Percentiles rank a stretch among this genome's conserved stretches.
These are phyloP conservation scores for Lycocerus yunnanus DNA, from an alignment of 2,888 invertebrate genomes.

Conservation along the genomic window DNA sequence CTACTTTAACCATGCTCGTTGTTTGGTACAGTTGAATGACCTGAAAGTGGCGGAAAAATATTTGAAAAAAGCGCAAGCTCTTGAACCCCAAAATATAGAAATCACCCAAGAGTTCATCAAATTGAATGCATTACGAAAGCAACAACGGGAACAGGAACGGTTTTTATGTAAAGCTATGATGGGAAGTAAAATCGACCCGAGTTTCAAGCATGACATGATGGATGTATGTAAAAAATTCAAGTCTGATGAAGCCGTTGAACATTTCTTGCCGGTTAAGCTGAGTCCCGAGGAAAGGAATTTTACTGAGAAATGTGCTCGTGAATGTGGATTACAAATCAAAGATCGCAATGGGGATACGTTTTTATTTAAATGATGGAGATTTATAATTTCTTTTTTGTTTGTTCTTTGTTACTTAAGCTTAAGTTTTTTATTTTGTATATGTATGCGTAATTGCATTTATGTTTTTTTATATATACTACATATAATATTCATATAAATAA, in stretches of 20 bases:
- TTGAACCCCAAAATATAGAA: conserved; percentile 61
- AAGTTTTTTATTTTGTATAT: no score
- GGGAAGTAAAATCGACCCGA: background rate
- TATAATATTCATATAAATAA: no score
- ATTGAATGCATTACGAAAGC: conserved; percentile 52
- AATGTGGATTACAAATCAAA: background rate
- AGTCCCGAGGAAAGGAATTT: background rate
- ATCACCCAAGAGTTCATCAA: conserved; percentile 61
- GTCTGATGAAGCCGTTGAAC: background rate
- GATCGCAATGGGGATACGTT: background rate
- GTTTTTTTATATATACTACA: no score
- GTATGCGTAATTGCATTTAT: no score
- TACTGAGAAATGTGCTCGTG: background rate
- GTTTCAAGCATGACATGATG: background rate
- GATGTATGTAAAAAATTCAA: background rate
- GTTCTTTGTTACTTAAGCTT: no score
- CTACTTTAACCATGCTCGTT: background rate
- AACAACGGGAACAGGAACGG: conserved; percentile 26
- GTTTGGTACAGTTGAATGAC: conserved; percentile 6
- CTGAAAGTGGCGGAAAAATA: conserved; percentile 60
- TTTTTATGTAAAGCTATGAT: background rate
- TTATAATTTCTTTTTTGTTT: no score
- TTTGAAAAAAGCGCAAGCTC: conserved; percentile 59
- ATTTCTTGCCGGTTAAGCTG: background rate
- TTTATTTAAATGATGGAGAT: background rate